These are phyloP conservation scores for Cheiracanthium punctorium DNA, from an alignment of 2,888 invertebrate species.

Conservation along the genomic window DNA sequence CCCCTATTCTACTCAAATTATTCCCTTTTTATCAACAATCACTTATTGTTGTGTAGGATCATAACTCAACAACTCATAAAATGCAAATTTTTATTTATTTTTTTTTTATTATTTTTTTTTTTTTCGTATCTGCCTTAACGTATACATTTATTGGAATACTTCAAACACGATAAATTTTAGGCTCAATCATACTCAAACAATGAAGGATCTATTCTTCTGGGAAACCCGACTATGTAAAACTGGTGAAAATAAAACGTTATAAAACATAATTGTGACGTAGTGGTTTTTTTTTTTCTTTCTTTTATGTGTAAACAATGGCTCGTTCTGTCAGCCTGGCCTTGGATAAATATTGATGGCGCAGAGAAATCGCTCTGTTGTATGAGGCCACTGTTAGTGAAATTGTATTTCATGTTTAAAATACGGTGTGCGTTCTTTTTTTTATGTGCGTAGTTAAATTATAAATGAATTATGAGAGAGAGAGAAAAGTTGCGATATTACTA, in stretches of 20 bases:
- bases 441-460: no score
- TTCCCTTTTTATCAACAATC: not conserved
- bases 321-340: conserved; percentile 43
- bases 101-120: no score
- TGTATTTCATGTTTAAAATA: not conserved
- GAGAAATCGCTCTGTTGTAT: not conserved
- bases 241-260: conserved; percentile 9
- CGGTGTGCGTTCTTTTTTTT: no score
- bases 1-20: no score
- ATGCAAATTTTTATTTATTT: conserved; percentile 1
- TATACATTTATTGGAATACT: not conserved
- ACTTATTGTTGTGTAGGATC: not conserved
- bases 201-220: not conserved
- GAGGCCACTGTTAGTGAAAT: not conserved
- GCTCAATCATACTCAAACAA: not conserved
- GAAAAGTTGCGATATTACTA: no score
- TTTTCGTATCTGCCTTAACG: not conserved
- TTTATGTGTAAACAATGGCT: conserved; percentile 45
- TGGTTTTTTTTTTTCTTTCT: conserved; percentile 52
- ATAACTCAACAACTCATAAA: not conserved
- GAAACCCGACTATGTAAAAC: not conserved
- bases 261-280: conserved; percentile 29
- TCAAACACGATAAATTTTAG: not conserved
- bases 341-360: conserved; percentile 44
- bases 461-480: no score